Conservation (phyloP, 2,113 vertebrate species). For the Myocastor coypus region DNA sequence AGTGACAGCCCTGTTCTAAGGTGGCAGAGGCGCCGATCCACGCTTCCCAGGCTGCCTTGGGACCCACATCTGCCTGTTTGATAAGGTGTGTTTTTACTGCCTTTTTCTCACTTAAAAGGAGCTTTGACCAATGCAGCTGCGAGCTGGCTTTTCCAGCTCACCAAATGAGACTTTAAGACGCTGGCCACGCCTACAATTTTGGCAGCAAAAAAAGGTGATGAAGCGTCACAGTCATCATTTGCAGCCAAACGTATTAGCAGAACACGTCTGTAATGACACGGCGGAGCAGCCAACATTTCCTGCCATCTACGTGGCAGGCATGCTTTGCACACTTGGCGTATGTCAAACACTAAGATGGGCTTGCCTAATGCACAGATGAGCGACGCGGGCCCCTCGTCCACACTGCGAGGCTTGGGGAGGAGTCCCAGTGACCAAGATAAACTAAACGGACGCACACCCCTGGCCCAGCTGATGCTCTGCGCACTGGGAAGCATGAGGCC, state of each 20-base stretch:
- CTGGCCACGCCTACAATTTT: constrained; percentile 18
- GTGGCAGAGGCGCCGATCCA: constrained; percentile 70
- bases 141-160: not conserved
- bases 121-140: constrained; percentile 42
- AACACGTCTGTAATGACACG: not conserved
- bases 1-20: constrained; percentile 65
- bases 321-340: constrained; percentile 3
- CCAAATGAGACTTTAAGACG: not conserved
- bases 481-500: not conserved
- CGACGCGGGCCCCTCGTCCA: not conserved
- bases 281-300: not conserved
- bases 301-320: constrained; percentile 7
- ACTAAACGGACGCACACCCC: not conserved
- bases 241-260: constrained; percentile 39
- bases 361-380: constrained; percentile 1
- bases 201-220: constrained; percentile 44
- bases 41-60: constrained; percentile 63
- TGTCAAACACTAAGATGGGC: constrained; percentile 37
- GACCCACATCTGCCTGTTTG: constrained; percentile 53
- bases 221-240: not conserved
- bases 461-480: not conserved
- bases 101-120: not conserved
- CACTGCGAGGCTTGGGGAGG: not conserved
- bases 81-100: not conserved
- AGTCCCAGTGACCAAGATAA: not conserved